These are phyloP conservation scores for Coracopsis vasa DNA, from an alignment of 2,113 vertebrate genomes.

Conservation along the genomic window DNA sequence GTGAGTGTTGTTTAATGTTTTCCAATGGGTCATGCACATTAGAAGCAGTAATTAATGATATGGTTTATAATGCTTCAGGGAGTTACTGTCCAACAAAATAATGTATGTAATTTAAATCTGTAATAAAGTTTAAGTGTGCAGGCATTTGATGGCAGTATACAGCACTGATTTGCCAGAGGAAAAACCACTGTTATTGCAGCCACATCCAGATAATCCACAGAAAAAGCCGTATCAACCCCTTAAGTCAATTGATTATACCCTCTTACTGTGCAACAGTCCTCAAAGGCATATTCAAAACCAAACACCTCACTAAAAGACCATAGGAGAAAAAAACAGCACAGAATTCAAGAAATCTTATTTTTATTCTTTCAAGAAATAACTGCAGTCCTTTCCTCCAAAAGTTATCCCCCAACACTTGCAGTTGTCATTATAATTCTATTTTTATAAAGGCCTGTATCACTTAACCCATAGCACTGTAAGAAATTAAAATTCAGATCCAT, in stretches of 20 bases:
- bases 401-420: not conserved
- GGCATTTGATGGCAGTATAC: constrained; percentile 48
- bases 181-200: constrained; percentile 41
- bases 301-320: constrained; percentile 43
- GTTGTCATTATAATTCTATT: not conserved
- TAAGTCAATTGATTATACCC: constrained; percentile 60
- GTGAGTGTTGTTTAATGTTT: constrained; percentile 64
- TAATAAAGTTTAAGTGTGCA: constrained; percentile 66
- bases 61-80: constrained; percentile 68
- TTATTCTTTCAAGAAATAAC: not conserved
- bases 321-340: constrained; percentile 23
- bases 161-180: constrained; percentile 57
- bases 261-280: constrained; percentile 9
- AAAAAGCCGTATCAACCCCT: constrained; percentile 56
- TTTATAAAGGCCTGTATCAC: not conserved
- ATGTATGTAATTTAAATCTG: constrained; percentile 69
- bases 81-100: constrained; percentile 71
- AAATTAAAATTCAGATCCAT: not conserved
- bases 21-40: constrained; percentile 57
- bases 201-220: constrained; percentile 60
- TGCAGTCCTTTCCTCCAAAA: not conserved
- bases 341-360: not conserved
- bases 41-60: constrained; percentile 72
- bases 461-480: not conserved
- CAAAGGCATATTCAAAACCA: constrained; percentile 43